Conservation (phyloP, 2,888 invertebrate species). For the Parelbella ahira region DNA sequence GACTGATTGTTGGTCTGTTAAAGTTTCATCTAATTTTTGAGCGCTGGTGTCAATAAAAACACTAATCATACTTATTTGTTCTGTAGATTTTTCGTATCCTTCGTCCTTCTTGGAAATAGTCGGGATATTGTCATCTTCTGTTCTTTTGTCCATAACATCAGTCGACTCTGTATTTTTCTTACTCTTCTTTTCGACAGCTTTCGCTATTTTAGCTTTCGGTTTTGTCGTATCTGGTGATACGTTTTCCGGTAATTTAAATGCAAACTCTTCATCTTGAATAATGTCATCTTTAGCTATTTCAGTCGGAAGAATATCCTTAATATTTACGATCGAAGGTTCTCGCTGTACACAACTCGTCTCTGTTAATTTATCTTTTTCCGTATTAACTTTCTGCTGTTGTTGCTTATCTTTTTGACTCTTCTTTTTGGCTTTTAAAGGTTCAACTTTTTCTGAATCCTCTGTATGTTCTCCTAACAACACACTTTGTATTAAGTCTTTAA, state of each 20-base stretch:
- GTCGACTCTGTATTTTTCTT: conserved; percentile 36
- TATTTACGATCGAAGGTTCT: neutral
- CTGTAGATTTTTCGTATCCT: too few species aligned
- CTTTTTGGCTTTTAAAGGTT: conserved; percentile 34
- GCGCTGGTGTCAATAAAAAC: too few species aligned
- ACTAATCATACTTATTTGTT: too few species aligned
- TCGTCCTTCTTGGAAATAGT: too few species aligned
- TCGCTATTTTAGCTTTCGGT: conserved; percentile 57
- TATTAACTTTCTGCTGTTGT: conserved; percentile 18
- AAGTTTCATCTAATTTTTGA: too few species aligned
- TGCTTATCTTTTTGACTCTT: conserved; percentile 42
- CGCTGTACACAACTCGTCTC: conserved; percentile 16
- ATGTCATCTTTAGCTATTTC: neutral
- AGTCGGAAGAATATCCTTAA: neutral
- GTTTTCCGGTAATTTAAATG: too few species aligned
- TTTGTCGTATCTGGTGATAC: conserved; percentile 35
- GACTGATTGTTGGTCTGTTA: too few species aligned
- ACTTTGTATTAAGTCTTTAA: conserved; percentile 17
- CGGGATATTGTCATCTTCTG: conserved; percentile 24
- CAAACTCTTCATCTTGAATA: neutral
- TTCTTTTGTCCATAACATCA: conserved; percentile 1
- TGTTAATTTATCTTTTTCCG: conserved; percentile 20
- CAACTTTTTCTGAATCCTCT: conserved; percentile 16
- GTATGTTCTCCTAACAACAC: conserved; percentile 7
- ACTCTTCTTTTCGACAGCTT: conserved; percentile 60